Base-by-base conservation (phyloP, 2,888 invertebrate genomes). In the Hydropsyche betteni region DNA sequence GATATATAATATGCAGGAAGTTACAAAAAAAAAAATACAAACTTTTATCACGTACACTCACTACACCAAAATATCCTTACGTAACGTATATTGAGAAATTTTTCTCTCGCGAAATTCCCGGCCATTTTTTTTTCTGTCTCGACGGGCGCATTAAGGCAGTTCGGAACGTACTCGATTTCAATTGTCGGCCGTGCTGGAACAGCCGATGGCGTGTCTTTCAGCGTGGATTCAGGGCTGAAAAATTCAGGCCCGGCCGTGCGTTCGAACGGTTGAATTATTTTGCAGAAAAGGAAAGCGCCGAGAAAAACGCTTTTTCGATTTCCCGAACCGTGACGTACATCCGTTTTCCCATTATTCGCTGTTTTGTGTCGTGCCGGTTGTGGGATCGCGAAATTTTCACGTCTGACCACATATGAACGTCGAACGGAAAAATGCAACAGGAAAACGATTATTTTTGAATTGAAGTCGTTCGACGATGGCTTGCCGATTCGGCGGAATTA, bases 321-420 rank as follows among this genome's bases (percentile, higher is more conserved):
- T 64, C n/a, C n/a, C 64, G 64, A 64, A 33, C 64, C 64, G 64
- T 64, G n/a, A 36, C 64, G 64, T 36, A 36, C 36, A 36, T 24
- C 36, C 36, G 64, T 64, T 36, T 44, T n/a, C 36, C 64, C 64
- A 64, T 64, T 36, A 64, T 34, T 64, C 36, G 36, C 36, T 36
- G 36, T 64, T 64, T 64, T 6, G 33, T 12, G 33, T 36, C 36
- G 64, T 34, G 33, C 4, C n/a, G 16, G 33, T 16, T 61, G 16
- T 24, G 24, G 10, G 6, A 10, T 12, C 14, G 58, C 14, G 24
- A 58, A 24, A n/a, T 58, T 58, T 16, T 4, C 24, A 16, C 14
- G 58, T 24, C 44, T 44, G 10, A 44, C 44, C 44, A 44, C 10
- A 44, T 44, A 10, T 44, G 44, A 0, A 44, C 44, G 44, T 44